Evolutionary conservation across 1,140 invertebrate species (phyloP).

Genomic region (Dryas iulia): DNA sequence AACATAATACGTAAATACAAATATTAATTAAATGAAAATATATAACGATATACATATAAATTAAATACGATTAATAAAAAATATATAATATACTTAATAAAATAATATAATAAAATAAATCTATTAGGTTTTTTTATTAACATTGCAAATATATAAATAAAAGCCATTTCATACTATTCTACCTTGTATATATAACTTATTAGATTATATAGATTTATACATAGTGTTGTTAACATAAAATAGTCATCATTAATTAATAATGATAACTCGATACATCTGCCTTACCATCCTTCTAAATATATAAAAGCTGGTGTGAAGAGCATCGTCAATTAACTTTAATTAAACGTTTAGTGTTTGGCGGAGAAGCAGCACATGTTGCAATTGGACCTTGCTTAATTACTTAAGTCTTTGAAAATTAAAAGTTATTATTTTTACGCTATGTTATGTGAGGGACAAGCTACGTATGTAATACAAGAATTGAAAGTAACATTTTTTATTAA

Average conservation of each 20-base stretch:
- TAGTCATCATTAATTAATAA: not conserved
- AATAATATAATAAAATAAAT: no score
- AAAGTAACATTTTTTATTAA: no score
- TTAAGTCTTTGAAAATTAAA: not conserved
- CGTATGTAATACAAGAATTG: not conserved
- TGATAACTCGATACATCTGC: not conserved
- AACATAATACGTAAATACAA: no score
- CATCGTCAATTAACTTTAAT: constrained; percentile 45
- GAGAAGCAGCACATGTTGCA: constrained; percentile 14
- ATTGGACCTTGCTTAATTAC: constrained; percentile 6
- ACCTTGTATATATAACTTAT: not conserved
- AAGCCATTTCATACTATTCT: no score
- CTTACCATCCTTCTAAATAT: not conserved
- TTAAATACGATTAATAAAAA: no score
- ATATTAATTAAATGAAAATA: no score
- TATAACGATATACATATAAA: no score
- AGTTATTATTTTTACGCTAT: not conserved
- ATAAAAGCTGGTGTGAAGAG: constrained; percentile 21
- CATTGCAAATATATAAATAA: no score
- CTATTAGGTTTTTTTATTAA: no score
- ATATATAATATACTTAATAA: no score
- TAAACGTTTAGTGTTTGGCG: constrained; percentile 23
- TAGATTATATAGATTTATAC: not conserved
- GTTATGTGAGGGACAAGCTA: not conserved
- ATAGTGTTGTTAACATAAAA: not conserved